Conservation (phyloP, 2,113 vertebrate species). For the Pelobates fuscus region DNA sequence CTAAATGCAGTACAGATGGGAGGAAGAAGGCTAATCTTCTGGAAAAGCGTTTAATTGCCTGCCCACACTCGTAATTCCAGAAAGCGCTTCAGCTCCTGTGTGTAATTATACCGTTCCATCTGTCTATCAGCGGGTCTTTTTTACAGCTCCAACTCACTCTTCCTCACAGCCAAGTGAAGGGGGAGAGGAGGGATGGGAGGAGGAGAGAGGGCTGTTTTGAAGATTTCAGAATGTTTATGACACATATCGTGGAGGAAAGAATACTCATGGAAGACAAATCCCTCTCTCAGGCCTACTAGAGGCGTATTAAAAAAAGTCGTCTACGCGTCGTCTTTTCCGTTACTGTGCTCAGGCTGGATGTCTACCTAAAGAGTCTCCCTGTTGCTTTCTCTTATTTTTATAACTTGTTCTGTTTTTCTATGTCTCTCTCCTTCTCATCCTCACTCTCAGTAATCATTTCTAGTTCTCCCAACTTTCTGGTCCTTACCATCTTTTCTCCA, state of each 20-base stretch:
- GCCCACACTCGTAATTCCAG: conserved; percentile 77
- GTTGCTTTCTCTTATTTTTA: no score
- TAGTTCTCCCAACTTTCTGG: background rate
- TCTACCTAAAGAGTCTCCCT: no score
- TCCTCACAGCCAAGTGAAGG: conserved; percentile 32
- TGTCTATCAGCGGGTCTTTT: conserved; percentile 80
- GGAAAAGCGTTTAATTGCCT: conserved; percentile 84
- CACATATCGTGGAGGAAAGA: conserved; percentile 59
- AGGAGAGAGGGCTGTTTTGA: conserved; percentile 49
- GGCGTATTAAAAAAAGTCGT: conserved; percentile 48
- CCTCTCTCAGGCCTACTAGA: conserved; percentile 51
- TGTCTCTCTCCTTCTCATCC: background rate
- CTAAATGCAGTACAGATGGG: conserved; percentile 71
- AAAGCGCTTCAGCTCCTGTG: conserved; percentile 64
- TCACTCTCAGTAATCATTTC: background rate
- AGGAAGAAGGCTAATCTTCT: conserved; percentile 80
- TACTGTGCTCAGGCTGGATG: conserved; percentile 46
- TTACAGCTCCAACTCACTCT: conserved; percentile 60
- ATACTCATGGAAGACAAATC: conserved; percentile 64
- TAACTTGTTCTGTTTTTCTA: no score
- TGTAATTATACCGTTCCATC: conserved; percentile 83
- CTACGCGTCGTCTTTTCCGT: conserved; percentile 21
- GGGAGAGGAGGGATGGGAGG: background rate
- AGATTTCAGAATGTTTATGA: conserved; percentile 71
- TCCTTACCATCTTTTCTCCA: background rate